Conservation (phyloP, 2,113 vertebrate species). For the Pterophyllum scalare region DNA sequence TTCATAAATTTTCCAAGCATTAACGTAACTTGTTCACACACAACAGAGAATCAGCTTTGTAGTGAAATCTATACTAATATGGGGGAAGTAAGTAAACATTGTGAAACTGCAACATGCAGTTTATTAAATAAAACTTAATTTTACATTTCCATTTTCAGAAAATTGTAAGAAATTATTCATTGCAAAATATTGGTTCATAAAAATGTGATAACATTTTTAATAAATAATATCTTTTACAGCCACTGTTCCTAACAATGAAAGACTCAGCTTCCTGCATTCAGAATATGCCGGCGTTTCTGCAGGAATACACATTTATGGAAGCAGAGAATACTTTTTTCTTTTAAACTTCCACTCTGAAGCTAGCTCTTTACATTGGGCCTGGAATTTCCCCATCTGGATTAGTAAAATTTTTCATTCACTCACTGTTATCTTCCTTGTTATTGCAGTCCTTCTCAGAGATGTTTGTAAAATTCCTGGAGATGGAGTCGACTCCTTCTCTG, state of each 20-base stretch:
- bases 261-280: too few species aligned
- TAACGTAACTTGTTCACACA: too few species aligned
- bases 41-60: too few species aligned
- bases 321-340: accelerated
- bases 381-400: background rate
- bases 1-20: background rate
- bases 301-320: background rate
- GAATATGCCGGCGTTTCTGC: background rate
- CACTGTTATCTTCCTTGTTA: background rate
- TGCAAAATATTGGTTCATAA: too few species aligned
- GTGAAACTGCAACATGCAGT: too few species aligned
- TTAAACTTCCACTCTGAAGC: background rate
- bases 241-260: too few species aligned
- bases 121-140: too few species aligned
- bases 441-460: constrained; percentile 96
- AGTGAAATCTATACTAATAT: too few species aligned
- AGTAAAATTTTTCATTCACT: background rate
- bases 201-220: too few species aligned
- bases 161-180: too few species aligned
- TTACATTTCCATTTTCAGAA: too few species aligned
- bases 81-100: too few species aligned
- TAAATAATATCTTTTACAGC: background rate
- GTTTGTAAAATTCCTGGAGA: constrained; percentile 97
- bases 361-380: background rate
- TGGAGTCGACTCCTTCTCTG: constrained; percentile 89